Percentiles rank a stretch among this genome's conserved stretches.
phyloP scores from a whole-genome alignment of 2,113 vertebrate species.

The Catharus minimus region DNA sequence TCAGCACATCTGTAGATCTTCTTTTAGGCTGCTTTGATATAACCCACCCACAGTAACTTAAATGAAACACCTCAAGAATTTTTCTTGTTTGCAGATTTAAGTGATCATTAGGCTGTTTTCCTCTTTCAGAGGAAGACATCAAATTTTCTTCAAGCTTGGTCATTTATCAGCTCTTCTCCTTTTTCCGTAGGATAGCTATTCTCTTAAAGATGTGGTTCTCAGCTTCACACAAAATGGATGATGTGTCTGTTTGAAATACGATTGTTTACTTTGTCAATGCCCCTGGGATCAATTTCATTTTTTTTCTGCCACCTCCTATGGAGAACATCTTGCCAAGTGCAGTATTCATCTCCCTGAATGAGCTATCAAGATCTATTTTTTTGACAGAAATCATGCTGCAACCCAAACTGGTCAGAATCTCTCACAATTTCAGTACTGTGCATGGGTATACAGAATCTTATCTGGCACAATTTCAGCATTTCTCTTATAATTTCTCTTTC shows the following conservation, averaged over 20 bases:
- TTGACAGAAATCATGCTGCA: conserved; percentile 12
- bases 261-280: conserved; percentile 38
- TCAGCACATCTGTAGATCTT: background rate
- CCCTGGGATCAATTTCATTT: background rate
- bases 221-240: conserved; percentile 56
- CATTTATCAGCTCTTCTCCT: background rate
- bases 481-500: background rate
- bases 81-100: background rate
- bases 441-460: background rate
- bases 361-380: background rate
- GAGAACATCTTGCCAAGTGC: conserved; percentile 34
- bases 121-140: background rate
- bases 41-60: background rate
- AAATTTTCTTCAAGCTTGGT: background rate
- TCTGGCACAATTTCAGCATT: background rate
- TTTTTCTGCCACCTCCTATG: background rate
- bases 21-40: background rate
- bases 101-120: background rate
- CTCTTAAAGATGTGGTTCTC: background rate
- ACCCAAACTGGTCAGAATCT: conserved; percentile 4
- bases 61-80: background rate
- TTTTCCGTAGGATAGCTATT: background rate
- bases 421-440: background rate
- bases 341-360: conserved; percentile 8
- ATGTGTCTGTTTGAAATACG: conserved; percentile 19